Evolutionary conservation across 1,140 invertebrate genomes (phyloP).

Genomic region (Sesamia nonagrioides): DNA sequence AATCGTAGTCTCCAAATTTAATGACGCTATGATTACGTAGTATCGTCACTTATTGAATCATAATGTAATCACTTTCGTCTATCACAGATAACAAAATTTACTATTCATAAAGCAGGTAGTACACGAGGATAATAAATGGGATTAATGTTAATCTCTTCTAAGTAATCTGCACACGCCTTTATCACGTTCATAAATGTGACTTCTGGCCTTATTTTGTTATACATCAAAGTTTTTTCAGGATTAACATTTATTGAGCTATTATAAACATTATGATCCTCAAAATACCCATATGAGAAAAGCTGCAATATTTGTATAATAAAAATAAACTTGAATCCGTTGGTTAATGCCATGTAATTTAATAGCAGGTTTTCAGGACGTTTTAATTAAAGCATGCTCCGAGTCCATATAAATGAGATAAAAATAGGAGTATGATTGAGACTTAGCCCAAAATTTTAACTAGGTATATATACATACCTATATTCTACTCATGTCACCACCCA

Average conservation of each 20-base stretch:
- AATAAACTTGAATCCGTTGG: too few relatives aligned
- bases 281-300: background rate
- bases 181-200: background rate
- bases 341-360: too few relatives aligned
- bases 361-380: too few relatives aligned
- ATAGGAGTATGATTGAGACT: too few relatives aligned
- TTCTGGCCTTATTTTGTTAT: slow-evolving; percentile 5
- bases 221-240: slow-evolving; percentile 5
- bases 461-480: too few relatives aligned
- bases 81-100: background rate
- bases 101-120: slow-evolving; percentile 2
- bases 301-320: too few relatives aligned
- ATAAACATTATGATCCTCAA: too few relatives aligned
- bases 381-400: too few relatives aligned
- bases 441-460: too few relatives aligned
- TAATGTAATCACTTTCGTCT: background rate
- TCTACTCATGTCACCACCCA: too few relatives aligned
- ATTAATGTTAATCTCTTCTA: slow-evolving; percentile 22
- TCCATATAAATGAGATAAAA: too few relatives aligned
- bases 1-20: background rate
- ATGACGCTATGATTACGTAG: background rate
- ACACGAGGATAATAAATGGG: background rate
- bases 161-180: slow-evolving; percentile 26
- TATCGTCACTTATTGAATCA: background rate
- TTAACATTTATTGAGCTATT: background rate